Base-by-base conservation (phyloP, 2,888 invertebrate genomes). In the Lasioglossum pauxillum region DNA sequence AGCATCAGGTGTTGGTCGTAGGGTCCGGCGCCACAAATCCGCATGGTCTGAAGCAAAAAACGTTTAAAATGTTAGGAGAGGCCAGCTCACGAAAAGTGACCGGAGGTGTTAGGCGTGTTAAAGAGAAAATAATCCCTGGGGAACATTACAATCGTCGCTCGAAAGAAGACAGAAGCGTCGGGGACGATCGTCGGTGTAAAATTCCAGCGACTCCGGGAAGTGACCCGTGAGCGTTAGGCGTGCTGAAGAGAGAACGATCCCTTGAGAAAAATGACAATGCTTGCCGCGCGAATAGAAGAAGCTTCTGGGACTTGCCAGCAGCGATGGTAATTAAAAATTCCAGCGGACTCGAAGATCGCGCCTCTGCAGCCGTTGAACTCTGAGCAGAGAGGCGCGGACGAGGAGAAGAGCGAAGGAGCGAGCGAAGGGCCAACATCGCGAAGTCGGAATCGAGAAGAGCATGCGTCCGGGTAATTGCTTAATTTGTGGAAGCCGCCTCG, bases 391-490 rank as follows among this genome's bases (percentile, higher is more conserved):
- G n/a, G 35, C 57, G 23, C 19, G 5, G 19, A 31, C 23, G 49
- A 23, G 35, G 19, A 57, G 53, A 64, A 81, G 69, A 79, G 85
- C 80, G 19, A 41, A 67, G 73, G 53, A 53, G 53, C 53, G 81
- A 74, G 80, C 78, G 81, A 53, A 71, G 75, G 69, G 64, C 75
- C 73, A 53, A 35, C 72, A 72, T 77, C 85, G 83, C 57, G 77
- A 84, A 82, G 72, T 80, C 73, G 82, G 80, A 78, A 80, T 81
- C 78, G 80, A 64, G 81, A 64, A 83, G 84, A 76, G 89, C 86
- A 92, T 92, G 91, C 91, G 90, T 87, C 90, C 89, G 82, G 90
- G 93, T 95, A 95, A 94, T 95, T 95, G 94, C 94, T 94, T 95
- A 95, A 95, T 95, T 95, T 94, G 94, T 93, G 92, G 92, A 94